A percentile compares a stretch with the other conserved stretches of the same genome.
phyloP scores from a whole-genome alignment of 1,140 invertebrate species.

The Drosophila oshimai region DNA sequence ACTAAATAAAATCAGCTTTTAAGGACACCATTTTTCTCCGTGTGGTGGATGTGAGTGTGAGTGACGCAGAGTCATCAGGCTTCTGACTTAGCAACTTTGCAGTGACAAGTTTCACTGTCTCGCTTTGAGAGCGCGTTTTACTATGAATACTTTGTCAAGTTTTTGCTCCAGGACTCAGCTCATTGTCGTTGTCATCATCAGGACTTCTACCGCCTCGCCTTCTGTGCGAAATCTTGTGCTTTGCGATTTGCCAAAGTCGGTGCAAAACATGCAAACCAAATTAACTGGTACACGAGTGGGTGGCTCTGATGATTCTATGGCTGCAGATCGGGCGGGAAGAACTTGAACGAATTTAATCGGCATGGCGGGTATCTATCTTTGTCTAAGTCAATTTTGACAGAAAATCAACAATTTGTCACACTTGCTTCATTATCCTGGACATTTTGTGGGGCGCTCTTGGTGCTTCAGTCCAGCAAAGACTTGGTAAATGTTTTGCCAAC shows the following conservation, averaged over 20 bases:
- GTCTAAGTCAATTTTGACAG: conserved; percentile 33
- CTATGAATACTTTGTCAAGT: conserved; percentile 77
- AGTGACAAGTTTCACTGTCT: conserved; percentile 73
- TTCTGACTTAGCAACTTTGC: conserved; percentile 76
- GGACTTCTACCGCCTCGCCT: conserved; percentile 25
- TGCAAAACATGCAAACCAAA: conserved; percentile 59
- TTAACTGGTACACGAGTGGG: conserved; percentile 61
- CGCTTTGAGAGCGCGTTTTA: conserved; percentile 50
- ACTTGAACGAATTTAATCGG: conserved; percentile 3
- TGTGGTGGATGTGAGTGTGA: conserved; percentile 15
- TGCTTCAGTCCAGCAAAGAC: conserved; percentile 8
- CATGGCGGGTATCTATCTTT: conserved; percentile 15
- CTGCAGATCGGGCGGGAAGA: not conserved
- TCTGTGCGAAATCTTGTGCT: conserved; percentile 35
- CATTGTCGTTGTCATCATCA: conserved; percentile 58
- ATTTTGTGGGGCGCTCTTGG: not conserved
- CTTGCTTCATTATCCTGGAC: conserved; percentile 30
- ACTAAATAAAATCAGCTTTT: too few species aligned
- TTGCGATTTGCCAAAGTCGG: conserved; percentile 61
- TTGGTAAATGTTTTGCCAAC: conserved; percentile 57
- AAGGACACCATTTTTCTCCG: not conserved
- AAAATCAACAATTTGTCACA: conserved; percentile 42
- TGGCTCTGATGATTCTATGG: conserved; percentile 24
- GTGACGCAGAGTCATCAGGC: conserved; percentile 69
- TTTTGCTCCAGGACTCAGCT: conserved; percentile 57